Evolutionary conservation across 2,888 invertebrate species (phyloP).

Genomic region (Napeogenes inachia): DNA sequence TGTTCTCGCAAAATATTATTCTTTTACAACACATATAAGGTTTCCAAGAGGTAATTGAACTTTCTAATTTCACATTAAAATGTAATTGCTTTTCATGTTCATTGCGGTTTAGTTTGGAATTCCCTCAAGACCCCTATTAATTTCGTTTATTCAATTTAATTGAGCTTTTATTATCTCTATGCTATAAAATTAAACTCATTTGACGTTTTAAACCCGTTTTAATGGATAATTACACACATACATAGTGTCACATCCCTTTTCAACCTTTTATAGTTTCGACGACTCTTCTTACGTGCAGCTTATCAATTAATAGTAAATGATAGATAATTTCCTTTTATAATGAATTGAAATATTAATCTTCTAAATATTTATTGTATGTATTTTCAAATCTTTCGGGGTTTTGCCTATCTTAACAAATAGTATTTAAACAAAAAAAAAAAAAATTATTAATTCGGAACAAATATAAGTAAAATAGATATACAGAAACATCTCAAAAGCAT

Average conservation of each 20-base stretch:
- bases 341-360: too few relatives aligned
- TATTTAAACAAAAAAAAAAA: too few relatives aligned
- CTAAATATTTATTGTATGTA: too few relatives aligned
- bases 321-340: too few relatives aligned
- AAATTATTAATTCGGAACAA: too few relatives aligned
- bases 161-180: constrained; percentile 23
- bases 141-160: constrained; percentile 40
- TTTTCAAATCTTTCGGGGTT: too few relatives aligned
- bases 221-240: constrained; percentile 1
- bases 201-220: constrained; percentile 9
- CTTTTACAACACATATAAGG: too few relatives aligned
- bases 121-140: constrained; percentile 44
- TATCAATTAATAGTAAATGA: background rate
- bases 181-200: constrained; percentile 16
- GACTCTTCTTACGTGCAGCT: background rate
- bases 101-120: constrained; percentile 52
- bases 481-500: too few relatives aligned
- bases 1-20: background rate
- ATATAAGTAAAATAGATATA: too few relatives aligned
- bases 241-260: background rate
- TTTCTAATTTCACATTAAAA: constrained; percentile 9
- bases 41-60: too few relatives aligned
- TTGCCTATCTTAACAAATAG: too few relatives aligned
- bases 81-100: constrained; percentile 40
- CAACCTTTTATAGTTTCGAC: background rate